Base-by-base conservation (phyloP, 2,888 invertebrate genomes). In the Fragum fragum region DNA sequence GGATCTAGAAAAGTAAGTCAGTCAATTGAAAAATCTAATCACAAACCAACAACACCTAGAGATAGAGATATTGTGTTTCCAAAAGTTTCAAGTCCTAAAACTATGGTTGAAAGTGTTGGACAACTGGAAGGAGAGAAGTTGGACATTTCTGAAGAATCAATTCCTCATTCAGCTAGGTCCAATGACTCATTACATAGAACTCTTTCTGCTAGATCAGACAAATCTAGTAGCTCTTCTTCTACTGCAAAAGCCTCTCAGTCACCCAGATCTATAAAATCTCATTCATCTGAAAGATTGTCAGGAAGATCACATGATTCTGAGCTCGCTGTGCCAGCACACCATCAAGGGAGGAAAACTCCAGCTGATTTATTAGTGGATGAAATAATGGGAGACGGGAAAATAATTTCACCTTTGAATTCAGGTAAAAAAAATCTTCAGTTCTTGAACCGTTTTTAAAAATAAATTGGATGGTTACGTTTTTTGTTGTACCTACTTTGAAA, bases 321-420 rank as follows among this genome's bases (percentile, higher is more conserved):
- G 18, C n/a, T 16, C 3, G 36, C 14, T 1, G 16, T 52, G 18
- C n/a, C 39, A 39, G 18, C 29, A 32, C 66, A 55, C 11, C 57
- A 57, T 14, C n/a, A 14, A n/a, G 83, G 76, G 1, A 79, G 84
- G 61, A 77, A 78, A 72, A 86, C 85, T 29, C 81, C 86, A 21
- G 74, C 86, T 71, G 87, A 87, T 73, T 70, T 77, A 28, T 70
- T 87, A 23, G 87, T 82, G n/a, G 86, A 84, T 29, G 87, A 87
- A 75, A 84, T 87, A 2, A 84, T 87, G 87, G 87, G 87, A 57
- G 82, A 86, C 42, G 82, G 80, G 5, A 68, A 73, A 36, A 82
- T 87, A 16, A 57, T 84, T 61, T 80, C 86, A 26, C 86, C 84
- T 29, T 84, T 79, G 14, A 79, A 79, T 42, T 87, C 86, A 70